Percentiles rank a stretch among this genome's conserved stretches.
Conservation (phyloP, 2,888 invertebrate genomes). For the Miltochrista miniata region DNA sequence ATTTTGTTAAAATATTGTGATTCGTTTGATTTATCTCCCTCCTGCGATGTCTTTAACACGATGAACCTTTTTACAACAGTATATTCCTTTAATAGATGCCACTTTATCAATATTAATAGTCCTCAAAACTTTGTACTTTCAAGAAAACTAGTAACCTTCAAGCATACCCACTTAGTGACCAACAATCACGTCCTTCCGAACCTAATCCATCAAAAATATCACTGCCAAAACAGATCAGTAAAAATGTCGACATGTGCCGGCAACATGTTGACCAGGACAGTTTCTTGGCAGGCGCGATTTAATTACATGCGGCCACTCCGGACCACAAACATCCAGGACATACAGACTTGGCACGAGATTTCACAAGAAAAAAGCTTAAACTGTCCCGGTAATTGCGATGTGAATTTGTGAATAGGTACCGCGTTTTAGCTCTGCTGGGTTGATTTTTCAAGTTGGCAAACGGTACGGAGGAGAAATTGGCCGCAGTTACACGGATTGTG, state of each 20-base stretch:
- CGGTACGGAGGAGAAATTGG: conserved; percentile 12
- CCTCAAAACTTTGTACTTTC: too few species aligned
- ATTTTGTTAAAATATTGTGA: too few species aligned
- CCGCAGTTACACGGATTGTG: conserved; percentile 13
- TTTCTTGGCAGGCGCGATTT: conserved; percentile 45
- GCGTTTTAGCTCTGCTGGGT: conserved; percentile 19
- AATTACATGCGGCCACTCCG: conserved; percentile 42
- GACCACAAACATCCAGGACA: conserved; percentile 41
- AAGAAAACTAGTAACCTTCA: too few species aligned
- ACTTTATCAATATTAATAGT: too few species aligned
- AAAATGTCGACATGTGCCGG: conserved; percentile 26
- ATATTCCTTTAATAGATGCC: too few species aligned
- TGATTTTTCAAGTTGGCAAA: conserved; percentile 20
- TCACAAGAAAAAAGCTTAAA: conserved; percentile 34
- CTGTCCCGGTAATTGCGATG: conserved; percentile 43
- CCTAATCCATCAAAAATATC: too few species aligned
- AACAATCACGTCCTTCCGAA: too few species aligned
- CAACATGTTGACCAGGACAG: conserved; percentile 37
- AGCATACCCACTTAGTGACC: too few species aligned
- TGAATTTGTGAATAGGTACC: conserved; percentile 46
- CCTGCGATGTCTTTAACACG: too few species aligned
- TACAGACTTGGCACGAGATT: conserved; percentile 37
- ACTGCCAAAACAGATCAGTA: not conserved
- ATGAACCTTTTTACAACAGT: too few species aligned
- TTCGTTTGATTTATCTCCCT: too few species aligned